phyloP scores from a whole-genome alignment of 2,888 invertebrate genomes.

The Drosophila recens region DNA sequence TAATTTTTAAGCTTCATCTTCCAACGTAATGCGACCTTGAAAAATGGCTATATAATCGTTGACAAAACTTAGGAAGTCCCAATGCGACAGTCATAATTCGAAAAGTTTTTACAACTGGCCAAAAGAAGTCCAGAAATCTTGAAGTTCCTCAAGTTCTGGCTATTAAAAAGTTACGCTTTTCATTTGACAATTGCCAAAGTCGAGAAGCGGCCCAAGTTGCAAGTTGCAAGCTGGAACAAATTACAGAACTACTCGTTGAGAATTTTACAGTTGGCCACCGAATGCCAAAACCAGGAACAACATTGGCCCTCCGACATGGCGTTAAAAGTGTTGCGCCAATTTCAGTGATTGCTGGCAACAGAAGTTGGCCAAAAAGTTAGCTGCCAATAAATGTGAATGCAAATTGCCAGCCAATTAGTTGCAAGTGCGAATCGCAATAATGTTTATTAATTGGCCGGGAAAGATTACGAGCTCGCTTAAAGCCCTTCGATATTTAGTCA shows the following conservation, averaged over 20 bases:
- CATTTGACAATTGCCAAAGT: conserved; percentile 70
- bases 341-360: conserved; percentile 32
- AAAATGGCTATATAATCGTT: conserved; percentile 16
- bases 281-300: conserved; percentile 36
- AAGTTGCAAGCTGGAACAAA: conserved; percentile 52
- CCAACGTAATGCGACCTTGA: conserved; percentile 33
- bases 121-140: conserved; percentile 41
- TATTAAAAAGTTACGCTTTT: conserved; percentile 80
- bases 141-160: conserved; percentile 60
- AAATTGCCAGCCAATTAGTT: conserved; percentile 74
- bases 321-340: conserved; percentile 50
- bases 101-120: conserved; percentile 60
- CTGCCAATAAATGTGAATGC: conserved; percentile 74
- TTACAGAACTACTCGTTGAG: conserved; percentile 66
- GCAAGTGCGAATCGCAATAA: conserved; percentile 37
- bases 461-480: conserved; percentile 8
- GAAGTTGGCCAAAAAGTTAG: conserved; percentile 49
- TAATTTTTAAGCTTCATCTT: not conserved
- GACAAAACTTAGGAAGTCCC: conserved; percentile 46
- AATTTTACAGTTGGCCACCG: conserved; percentile 60
- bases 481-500: conserved; percentile 7
- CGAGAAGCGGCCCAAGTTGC: conserved; percentile 44
- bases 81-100: conserved; percentile 61
- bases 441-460: conserved; percentile 53
- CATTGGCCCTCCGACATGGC: conserved; percentile 31